Conservation (phyloP, 1,140 invertebrate genomes). For the Drosophila prosaltans region DNA sequence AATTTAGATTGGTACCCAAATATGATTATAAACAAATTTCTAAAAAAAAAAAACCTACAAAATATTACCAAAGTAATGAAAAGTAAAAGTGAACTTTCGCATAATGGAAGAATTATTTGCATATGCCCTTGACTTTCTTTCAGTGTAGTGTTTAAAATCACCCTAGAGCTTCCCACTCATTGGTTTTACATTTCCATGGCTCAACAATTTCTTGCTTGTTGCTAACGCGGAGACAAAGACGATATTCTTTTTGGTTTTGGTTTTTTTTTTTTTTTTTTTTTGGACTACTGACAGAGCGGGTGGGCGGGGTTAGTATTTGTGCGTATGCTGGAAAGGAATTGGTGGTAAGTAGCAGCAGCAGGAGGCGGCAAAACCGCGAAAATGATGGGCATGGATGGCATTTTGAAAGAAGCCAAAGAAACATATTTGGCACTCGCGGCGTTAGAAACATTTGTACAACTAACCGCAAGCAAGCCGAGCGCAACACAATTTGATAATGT, state of each 20-base stretch:
- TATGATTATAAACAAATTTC: too few relatives aligned
- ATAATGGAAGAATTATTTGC: not conserved
- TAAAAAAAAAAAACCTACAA: too few relatives aligned
- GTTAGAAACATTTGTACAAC: slow-evolving; percentile 46
- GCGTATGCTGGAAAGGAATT: not conserved
- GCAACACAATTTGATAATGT: slow-evolving; percentile 30
- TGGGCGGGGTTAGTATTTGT: not conserved
- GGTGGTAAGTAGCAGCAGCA: not conserved
- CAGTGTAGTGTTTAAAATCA: slow-evolving; percentile 23
- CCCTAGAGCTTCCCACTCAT: slow-evolving; percentile 12
- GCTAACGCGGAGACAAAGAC: slow-evolving; percentile 44
- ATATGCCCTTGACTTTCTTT: not conserved
- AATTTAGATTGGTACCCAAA: too few relatives aligned
- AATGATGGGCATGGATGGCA: slow-evolving; percentile 11
- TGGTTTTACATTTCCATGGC: slow-evolving; percentile 27
- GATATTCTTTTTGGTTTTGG: not conserved
- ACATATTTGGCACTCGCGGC: slow-evolving; percentile 42
- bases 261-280: not conserved
- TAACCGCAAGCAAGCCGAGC: slow-evolving; percentile 30
- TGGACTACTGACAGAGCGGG: not conserved
- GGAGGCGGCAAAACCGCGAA: not conserved
- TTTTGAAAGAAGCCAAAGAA: slow-evolving; percentile 40
- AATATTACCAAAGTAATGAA: too few relatives aligned
- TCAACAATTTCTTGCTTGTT: slow-evolving; percentile 60
- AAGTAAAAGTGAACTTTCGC: too few relatives aligned